phyloP scores from a whole-genome alignment of 2,888 invertebrate genomes.

The Parapristionchus giblindavisi region DNA sequence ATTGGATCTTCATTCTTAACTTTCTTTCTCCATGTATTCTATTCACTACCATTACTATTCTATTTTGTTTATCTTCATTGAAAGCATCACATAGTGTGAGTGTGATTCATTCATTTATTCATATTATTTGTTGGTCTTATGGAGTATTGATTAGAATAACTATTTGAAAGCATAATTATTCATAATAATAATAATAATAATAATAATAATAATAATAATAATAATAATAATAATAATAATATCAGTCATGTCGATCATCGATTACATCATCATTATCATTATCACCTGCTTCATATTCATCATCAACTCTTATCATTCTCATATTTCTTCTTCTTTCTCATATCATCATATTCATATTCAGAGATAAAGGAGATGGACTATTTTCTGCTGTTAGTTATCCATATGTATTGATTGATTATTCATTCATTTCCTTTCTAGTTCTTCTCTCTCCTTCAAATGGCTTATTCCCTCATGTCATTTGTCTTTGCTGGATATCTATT shows the following conservation, averaged over 20 bases:
- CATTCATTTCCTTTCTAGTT: background rate
- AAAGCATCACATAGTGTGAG: conserved; percentile 13
- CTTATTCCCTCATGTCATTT: conserved; percentile 20
- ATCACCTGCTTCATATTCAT: conserved; percentile 4
- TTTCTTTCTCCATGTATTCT: conserved; percentile 30
- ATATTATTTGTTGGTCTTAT: too few species aligned
- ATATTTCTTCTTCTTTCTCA: conserved; percentile 9
- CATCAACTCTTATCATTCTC: conserved; percentile 17
- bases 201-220: too few species aligned
- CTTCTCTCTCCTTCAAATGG: conserved; percentile 15
- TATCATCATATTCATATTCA: conserved; percentile 23
- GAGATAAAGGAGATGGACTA: conserved; percentile 5
- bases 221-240: too few species aligned
- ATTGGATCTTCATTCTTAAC: conserved; percentile 36
- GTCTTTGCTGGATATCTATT: conserved; percentile 30
- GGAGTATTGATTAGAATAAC: background rate
- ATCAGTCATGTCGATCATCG: background rate
- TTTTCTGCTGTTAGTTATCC: conserved; percentile 7
- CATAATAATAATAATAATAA: too few species aligned
- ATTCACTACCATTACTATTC: conserved; percentile 14
- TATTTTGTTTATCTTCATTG: conserved; percentile 18
- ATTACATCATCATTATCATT: conserved; percentile 14
- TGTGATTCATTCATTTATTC: too few species aligned
- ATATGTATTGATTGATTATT: background rate
- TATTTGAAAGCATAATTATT: too few species aligned